Conservation (phyloP, 2,888 invertebrate species). For the Mamestra brassicae region DNA sequence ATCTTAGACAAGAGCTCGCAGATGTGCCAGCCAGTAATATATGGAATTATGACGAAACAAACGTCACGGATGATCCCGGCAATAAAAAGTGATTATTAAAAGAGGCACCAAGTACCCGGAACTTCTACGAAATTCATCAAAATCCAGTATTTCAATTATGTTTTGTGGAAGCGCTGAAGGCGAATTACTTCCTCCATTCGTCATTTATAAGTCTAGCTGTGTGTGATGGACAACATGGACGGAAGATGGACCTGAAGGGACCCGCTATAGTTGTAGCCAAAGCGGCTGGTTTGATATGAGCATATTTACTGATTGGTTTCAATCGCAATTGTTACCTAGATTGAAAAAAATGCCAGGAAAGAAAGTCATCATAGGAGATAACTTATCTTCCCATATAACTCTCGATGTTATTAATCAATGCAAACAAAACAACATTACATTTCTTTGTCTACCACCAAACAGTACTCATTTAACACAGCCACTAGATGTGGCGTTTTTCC, state of each 20-base stretch:
- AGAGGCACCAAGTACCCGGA: constrained; percentile 18
- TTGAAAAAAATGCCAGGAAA: constrained; percentile 4
- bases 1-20: constrained; percentile 1
- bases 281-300: constrained; percentile 20
- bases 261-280: constrained; percentile 4
- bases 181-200: constrained; percentile 9
- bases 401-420: constrained; percentile 8
- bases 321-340: constrained; percentile 11
- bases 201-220: constrained; percentile 4
- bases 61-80: constrained; percentile 23
- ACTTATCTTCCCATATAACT: constrained; percentile 3
- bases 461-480: constrained; percentile 16
- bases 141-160: constrained; percentile 12
- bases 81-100: constrained; percentile 17
- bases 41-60: constrained; percentile 20
- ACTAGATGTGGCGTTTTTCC: constrained; percentile 15
- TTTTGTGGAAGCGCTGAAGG: constrained; percentile 27
- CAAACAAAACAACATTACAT: constrained; percentile 7
- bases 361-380: constrained; percentile 8
- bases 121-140: constrained; percentile 15
- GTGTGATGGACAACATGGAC: constrained; percentile 14
- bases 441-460: constrained; percentile 5
- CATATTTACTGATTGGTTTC: constrained; percentile 15
- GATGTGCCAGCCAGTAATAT: constrained; percentile 4
- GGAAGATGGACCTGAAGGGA: constrained; percentile 4